Evolutionary conservation across 2,113 vertebrate genomes (phyloP).

Genomic region (Psittacus erithacus): DNA sequence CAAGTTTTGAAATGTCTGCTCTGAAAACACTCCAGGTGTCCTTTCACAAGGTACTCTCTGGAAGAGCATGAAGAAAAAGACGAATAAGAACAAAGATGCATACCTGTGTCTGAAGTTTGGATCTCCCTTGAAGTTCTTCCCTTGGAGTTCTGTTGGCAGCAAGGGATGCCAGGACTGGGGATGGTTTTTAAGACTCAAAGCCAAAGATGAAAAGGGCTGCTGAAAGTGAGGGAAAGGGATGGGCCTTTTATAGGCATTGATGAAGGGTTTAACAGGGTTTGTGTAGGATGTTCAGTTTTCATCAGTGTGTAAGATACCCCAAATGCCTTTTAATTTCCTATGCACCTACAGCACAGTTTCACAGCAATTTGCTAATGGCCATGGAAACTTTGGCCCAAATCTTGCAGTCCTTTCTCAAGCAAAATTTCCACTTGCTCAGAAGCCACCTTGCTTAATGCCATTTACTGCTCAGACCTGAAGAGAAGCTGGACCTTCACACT

Average conservation of each 20-base stretch:
- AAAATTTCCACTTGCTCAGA: not conserved
- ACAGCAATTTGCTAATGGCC: not conserved
- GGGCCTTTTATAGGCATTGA: not conserved
- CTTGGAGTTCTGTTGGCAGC: not conserved
- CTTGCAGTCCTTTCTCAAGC: not conserved
- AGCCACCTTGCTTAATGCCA: not conserved
- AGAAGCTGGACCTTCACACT: not conserved
- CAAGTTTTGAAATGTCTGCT: not conserved
- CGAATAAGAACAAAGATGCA: not conserved
- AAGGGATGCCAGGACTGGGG: not conserved
- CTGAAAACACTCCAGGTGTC: not conserved
- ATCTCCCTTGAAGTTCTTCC: not conserved
- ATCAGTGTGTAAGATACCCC: not conserved
- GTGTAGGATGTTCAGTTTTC: not conserved
- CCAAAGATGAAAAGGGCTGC: not conserved
- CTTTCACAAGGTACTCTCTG: not conserved
- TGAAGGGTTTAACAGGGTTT: not conserved
- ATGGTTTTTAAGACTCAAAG: not conserved
- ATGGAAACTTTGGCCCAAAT: not conserved
- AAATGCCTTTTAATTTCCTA: not conserved
- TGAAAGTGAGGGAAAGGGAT: not conserved
- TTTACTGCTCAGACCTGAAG: not conserved
- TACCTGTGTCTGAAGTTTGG: not conserved
- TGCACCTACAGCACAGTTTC: not conserved
- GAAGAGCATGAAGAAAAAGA: not conserved